Evolutionary conservation across 2,113 vertebrate species (phyloP), one percentile per base, ranked within the genome.

Genomic region (Polypterus senegalus): DNA sequence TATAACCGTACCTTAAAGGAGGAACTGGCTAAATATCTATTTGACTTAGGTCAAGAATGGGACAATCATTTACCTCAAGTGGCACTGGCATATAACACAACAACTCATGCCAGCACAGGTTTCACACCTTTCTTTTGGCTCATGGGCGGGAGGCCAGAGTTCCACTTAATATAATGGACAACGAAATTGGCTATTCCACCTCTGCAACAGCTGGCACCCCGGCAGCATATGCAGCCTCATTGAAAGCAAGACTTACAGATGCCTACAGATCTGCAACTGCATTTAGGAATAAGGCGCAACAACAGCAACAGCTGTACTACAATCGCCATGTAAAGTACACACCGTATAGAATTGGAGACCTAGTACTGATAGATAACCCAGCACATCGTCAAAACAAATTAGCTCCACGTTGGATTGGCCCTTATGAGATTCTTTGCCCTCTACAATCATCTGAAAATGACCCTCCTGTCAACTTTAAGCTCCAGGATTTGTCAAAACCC

Each of bases 11-110:
- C 57, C 3, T 11, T 63, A 5, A 70, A 66, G 47, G 47, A 69
- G 7, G 61, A 66, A 44, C 45, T 63, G 3, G 64, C 67, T 5
- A 69, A 69, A 52, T 60, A 52, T 6, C 56, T 68, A 1, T 61
- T 51, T 55, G 9, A 46, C 10, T 59, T 47, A 62, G n/a, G 63
- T 48, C 52, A 43, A 43, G 62, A 61, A 57, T 60, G 66, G 62
- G 54, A 67, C 55, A 52, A 61, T 5, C 62, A 64, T 46, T 59
- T 67, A 27, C 62, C 27, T 6, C 62, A 64, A 45, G 54, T 67
- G 47, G 47, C 60, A 47, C 57, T 67, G 48, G 48, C 62, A 8
- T 64, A 67, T 45, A 67, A 67, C 46, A 67, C 66, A 5, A 64
- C 46, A 46, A 54, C 57, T 6, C 66, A 67, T 27, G 44, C 53